Evolutionary conservation across 2,797 vertebrate genomes (phyloP), one percentile per base, ranked within the genome.

Genomic region (Rhabdomys pumilio): DNA sequence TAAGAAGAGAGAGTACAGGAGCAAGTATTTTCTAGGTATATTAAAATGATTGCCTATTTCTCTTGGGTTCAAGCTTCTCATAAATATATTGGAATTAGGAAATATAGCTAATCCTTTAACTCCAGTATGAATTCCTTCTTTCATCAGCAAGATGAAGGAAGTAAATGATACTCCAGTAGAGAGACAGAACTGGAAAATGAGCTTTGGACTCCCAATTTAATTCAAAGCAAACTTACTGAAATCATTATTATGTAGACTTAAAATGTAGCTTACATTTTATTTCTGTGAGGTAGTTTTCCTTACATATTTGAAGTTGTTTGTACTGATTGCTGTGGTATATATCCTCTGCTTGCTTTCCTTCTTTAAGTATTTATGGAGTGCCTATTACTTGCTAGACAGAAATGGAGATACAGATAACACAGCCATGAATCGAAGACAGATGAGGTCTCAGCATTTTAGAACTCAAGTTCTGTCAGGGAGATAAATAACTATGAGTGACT

Each of bases 211-310:
- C 93, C 26, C 29, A 86, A 95, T 86, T 91, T 88, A 87, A 31
- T 80, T 83, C 9, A 94, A 67, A 79, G 44, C 38, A 55, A 93
- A 69, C 65, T 63, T 67, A 65, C 10, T 55, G 26, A 85, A 61
- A 92, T 85, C 17, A 69, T 65, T 88, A 88, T 61, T 94, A 15
- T 38, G 17, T 26, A 47, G n/a, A 41, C 9, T 50, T 50, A 50
- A 50, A 50, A 50, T 12, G 50, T 50, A 50, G 7, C n/a, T 77
- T 59, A n/a, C 19, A 55, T 89, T 94, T 96, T 90, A 87, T 94
- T 91, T 92, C 26, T 89, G 17, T 92, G 57, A 90, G 50, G 76
- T 44, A 11, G 82, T 89, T 96, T 93, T 90, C 65, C 77, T 72
- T 65, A 76, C 65, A 41, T 65, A 41, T 34, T 92, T 87, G 47